Percentiles rank a stretch among this genome's conserved stretches.
Evolutionary conservation across 2,113 vertebrate species (phyloP).

Genomic region (Piprites chloris): DNA sequence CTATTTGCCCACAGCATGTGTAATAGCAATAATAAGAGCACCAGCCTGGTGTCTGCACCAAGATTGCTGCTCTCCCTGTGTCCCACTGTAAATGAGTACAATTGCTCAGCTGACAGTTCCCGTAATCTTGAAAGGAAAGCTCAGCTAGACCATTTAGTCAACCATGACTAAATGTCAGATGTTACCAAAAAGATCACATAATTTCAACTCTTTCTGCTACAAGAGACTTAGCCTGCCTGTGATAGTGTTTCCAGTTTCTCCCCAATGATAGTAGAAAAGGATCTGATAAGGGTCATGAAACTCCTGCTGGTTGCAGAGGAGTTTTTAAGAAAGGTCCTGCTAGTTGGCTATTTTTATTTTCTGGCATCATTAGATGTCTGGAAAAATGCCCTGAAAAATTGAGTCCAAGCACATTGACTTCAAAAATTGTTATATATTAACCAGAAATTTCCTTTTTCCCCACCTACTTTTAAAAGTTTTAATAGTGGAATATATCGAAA

Average conservation of each 20-base stretch:
- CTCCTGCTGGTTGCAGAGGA: neutral
- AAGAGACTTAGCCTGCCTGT: neutral
- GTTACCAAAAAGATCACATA: neutral
- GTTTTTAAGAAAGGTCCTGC: neutral
- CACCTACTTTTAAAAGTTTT: conserved; percentile 62
- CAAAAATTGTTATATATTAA: conserved; percentile 51
- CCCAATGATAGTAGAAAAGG: neutral
- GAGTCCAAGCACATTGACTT: conserved; percentile 30
- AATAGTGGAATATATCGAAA: conserved; percentile 56
- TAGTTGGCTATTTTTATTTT: conserved; percentile 51
- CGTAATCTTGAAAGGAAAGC: neutral
- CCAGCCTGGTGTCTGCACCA: neutral
- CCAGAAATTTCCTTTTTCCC: conserved; percentile 60
- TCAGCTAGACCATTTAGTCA: neutral
- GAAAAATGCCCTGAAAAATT: conserved; percentile 54
- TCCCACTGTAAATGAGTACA: neutral
- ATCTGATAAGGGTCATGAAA: neutral
- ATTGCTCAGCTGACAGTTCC: neutral
- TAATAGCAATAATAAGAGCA: neutral
- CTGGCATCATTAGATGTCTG: conserved; percentile 34
- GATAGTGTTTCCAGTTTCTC: neutral
- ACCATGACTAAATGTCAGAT: neutral
- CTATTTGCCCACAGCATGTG: neutral
- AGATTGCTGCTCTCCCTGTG: neutral
- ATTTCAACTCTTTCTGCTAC: neutral